phyloP scores from a whole-genome alignment of 2,888 invertebrate species.

The Calameuta idolon region DNA sequence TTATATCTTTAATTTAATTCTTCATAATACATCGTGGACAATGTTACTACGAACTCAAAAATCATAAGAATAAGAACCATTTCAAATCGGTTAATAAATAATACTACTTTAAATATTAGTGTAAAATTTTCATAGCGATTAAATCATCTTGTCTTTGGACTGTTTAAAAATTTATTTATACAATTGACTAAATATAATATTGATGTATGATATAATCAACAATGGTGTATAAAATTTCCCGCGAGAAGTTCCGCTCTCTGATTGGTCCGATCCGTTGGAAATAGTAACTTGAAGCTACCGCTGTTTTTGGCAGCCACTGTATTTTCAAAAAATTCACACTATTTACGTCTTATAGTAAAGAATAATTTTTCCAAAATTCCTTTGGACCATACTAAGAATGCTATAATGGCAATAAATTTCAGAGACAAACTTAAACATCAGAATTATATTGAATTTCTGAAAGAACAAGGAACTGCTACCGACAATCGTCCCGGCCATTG shows the following conservation, averaged over 20 bases:
- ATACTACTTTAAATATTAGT: neutral
- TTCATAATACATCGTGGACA: neutral
- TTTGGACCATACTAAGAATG: neutral
- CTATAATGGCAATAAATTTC: neutral
- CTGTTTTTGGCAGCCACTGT: neutral
- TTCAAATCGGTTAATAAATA: neutral
- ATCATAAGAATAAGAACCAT: neutral
- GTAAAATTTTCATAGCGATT: neutral
- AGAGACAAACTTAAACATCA: neutral
- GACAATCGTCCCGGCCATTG: slow-evolving; percentile 9
- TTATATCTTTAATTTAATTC: neutral
- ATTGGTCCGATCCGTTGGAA: neutral
- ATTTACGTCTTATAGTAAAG: neutral
- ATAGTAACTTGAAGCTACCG: neutral
- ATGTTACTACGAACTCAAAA: neutral
- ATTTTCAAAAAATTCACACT: neutral
- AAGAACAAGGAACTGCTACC: slow-evolving; percentile 6
- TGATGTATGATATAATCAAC: neutral
- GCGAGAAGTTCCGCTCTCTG: neutral
- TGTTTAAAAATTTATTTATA: neutral
- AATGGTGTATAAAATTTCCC: neutral
- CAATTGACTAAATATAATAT: neutral
- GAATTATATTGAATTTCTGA: neutral
- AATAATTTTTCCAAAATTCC: neutral
- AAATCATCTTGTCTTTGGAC: neutral